Evolutionary conservation across 2,113 vertebrate genomes (phyloP).

Genomic region (Glaucidium brasilianum): DNA sequence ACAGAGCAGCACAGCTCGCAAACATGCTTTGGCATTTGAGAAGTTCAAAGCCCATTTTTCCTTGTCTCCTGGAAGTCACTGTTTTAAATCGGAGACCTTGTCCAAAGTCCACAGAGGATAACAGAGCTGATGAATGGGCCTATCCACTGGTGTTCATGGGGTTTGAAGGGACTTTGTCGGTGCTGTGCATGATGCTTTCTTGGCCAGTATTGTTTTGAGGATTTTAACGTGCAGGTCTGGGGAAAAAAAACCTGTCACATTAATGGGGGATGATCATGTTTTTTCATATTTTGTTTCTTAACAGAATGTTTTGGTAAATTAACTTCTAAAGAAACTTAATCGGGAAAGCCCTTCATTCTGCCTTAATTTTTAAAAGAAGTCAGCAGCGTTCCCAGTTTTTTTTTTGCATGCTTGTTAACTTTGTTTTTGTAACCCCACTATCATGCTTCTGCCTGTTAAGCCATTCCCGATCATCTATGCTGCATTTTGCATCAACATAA

Average conservation of each 20-base stretch:
- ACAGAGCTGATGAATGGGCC: not conserved
- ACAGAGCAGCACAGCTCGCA: not conserved
- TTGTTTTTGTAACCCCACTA: conserved; percentile 22
- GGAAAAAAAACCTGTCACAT: not conserved
- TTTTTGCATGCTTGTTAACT: not conserved
- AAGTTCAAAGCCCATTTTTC: not conserved
- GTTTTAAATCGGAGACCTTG: not conserved
- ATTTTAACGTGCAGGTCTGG: not conserved
- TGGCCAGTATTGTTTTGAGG: not conserved
- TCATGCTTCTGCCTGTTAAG: not conserved
- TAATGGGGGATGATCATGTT: not conserved
- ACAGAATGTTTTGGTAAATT: not conserved
- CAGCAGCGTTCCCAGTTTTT: not conserved
- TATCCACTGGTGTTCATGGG: not conserved
- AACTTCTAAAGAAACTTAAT: not conserved
- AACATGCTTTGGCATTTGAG: not conserved
- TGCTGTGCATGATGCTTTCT: not conserved
- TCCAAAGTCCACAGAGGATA: not conserved
- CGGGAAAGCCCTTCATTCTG: not conserved
- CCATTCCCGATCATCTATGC: not conserved
- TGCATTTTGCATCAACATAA: not conserved
- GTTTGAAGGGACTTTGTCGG: not conserved
- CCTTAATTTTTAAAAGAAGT: not conserved
- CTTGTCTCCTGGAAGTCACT: not conserved
- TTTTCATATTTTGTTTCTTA: not conserved